phyloP scores from a whole-genome alignment of 2,797 vertebrate species.

The Urocyon cinereoargenteus region DNA sequence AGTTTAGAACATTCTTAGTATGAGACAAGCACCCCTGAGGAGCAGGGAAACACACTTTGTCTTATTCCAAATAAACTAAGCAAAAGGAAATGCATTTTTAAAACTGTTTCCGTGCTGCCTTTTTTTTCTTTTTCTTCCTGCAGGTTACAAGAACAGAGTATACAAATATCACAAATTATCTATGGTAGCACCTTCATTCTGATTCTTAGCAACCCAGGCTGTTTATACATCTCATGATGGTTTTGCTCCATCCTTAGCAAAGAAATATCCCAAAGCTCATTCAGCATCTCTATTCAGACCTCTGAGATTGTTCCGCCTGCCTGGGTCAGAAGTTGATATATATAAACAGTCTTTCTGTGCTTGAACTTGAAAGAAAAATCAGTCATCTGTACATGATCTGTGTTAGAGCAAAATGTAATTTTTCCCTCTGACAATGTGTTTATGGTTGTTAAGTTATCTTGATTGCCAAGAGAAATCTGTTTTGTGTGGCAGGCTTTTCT shows the following conservation, averaged over 20 bases:
- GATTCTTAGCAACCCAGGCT: constrained; percentile 69
- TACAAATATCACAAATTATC: constrained; percentile 71
- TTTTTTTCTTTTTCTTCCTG: not conserved
- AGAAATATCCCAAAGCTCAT: constrained; percentile 79
- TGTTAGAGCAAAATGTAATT: constrained; percentile 87
- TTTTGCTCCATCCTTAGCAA: constrained; percentile 75
- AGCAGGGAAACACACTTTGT: not conserved
- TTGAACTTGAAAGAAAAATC: constrained; percentile 88
- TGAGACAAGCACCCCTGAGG: not conserved
- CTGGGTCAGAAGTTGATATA: constrained; percentile 85
- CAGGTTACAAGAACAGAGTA: not conserved
- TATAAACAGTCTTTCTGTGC: constrained; percentile 85
- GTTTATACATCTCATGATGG: constrained; percentile 68
- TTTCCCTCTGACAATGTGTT: constrained; percentile 87
- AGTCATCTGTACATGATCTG: constrained; percentile 87
- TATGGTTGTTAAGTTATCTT: constrained; percentile 87
- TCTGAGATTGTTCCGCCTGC: constrained; percentile 79
- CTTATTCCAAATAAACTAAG: constrained; percentile 36
- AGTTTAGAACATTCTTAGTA: not conserved
- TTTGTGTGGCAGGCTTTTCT: constrained; percentile 79
- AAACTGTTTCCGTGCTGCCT: not conserved
- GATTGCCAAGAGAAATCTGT: constrained; percentile 88
- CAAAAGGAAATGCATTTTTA: not conserved
- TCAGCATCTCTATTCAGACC: constrained; percentile 74
- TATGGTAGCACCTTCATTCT: constrained; percentile 73